These are phyloP conservation scores for Calliopum simillimum DNA, from an alignment of 2,888 invertebrate genomes.

Conservation along the genomic window DNA sequence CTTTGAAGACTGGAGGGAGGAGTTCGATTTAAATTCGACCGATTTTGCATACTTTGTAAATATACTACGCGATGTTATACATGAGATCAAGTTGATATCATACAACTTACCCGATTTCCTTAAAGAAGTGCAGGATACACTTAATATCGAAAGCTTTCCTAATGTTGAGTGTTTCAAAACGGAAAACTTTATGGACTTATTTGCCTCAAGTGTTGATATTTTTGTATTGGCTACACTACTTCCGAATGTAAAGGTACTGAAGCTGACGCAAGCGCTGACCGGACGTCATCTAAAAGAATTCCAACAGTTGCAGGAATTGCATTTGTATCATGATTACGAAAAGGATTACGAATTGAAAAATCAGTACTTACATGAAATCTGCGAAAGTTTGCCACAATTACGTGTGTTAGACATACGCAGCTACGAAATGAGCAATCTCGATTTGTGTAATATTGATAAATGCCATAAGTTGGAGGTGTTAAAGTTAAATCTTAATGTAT, in stretches of 20 bases:
- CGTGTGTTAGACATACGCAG: conserved; percentile 56
- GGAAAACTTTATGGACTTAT: conserved; percentile 51
- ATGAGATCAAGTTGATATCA: conserved; percentile 47
- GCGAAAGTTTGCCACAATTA: conserved; percentile 49
- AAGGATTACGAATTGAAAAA: conserved; percentile 56
- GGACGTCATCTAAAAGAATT: conserved; percentile 54
- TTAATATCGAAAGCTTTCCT: conserved; percentile 42
- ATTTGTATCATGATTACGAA: conserved; percentile 56
- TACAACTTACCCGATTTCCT: conserved; percentile 54
- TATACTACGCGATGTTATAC: conserved; percentile 48
- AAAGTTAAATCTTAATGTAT: conserved; percentile 56
- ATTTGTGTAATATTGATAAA: conserved; percentile 51
- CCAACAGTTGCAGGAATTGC: conserved; percentile 53
- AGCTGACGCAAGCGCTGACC: conserved; percentile 55
- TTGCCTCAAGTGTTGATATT: conserved; percentile 52
- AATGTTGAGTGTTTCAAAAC: conserved; percentile 51
- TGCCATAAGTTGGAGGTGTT: conserved; percentile 52
- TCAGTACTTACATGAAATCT: conserved; percentile 54
- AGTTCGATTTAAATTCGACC: conserved; percentile 47
- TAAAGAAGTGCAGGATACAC: conserved; percentile 47
- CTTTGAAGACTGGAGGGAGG: conserved; percentile 52
- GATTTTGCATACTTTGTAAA: conserved; percentile 55
- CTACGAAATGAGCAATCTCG: conserved; percentile 54
- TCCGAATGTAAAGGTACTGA: conserved; percentile 53
- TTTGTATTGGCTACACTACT: conserved; percentile 50